Conservation (phyloP, 2,797 vertebrate genomes). For the Yasuhikotakia modesta region DNA sequence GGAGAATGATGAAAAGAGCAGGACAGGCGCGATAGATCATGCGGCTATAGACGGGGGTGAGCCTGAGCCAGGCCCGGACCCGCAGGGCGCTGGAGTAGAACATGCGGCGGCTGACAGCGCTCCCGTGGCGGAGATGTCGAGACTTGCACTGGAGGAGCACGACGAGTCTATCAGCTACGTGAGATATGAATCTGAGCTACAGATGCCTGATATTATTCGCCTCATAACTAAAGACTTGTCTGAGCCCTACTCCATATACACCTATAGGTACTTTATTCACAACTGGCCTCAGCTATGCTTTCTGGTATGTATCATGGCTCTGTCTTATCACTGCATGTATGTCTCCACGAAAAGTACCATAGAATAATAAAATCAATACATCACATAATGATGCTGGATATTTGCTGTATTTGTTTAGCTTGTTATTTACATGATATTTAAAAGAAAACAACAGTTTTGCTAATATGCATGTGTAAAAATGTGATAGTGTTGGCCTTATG, state of each 20-base stretch:
- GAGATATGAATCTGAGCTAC: slow-evolving; percentile 95
- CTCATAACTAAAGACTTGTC: slow-evolving; percentile 99
- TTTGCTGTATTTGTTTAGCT: neutral
- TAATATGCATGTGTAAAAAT: too few relatives aligned
- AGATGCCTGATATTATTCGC: slow-evolving; percentile 99
- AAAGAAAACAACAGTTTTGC: neutral
- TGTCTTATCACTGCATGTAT: neutral
- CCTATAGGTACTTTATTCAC: slow-evolving; percentile 99
- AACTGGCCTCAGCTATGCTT: slow-evolving; percentile 99
- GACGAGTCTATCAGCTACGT: slow-evolving; percentile 90
- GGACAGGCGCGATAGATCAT: slow-evolving; percentile 57
- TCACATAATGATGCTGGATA: neutral
- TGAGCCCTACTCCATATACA: slow-evolving; percentile 99
- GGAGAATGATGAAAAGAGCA: slow-evolving; percentile 39
- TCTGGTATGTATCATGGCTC: slow-evolving; percentile 86
- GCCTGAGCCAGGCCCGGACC: slow-evolving; percentile 43
- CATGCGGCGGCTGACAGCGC: slow-evolving; percentile 38
- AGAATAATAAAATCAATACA: neutral
- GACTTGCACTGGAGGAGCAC: slow-evolving; percentile 74
- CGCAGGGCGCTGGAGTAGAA: slow-evolving; percentile 57
- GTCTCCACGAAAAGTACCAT: neutral
- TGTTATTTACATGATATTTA: neutral
- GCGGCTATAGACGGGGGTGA: slow-evolving; percentile 31
- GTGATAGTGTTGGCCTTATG: too few relatives aligned
- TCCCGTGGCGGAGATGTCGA: slow-evolving; percentile 69